phyloP scores from a whole-genome alignment of 2,888 invertebrate species.

The Drosophila buzzatii region DNA sequence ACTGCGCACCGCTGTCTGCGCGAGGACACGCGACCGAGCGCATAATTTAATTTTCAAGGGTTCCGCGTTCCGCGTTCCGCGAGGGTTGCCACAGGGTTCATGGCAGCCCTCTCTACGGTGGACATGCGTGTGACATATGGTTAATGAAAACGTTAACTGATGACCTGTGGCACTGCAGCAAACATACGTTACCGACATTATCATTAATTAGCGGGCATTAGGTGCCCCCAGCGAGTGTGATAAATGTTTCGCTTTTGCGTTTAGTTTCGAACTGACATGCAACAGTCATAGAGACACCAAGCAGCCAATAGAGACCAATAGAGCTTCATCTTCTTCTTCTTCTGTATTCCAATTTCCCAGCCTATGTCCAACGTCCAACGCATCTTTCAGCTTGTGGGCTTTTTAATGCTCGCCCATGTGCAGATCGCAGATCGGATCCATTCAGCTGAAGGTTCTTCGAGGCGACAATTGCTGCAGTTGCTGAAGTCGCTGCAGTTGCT shows the following conservation, averaged over 20 bases:
- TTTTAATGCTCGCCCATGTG: conserved; percentile 69
- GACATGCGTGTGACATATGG: conserved; percentile 80
- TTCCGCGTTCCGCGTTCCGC: conserved; percentile 37
- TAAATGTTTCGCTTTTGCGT: conserved; percentile 38
- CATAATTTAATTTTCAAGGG: conserved; percentile 78
- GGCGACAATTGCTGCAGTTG: conserved; percentile 8
- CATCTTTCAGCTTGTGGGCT: conserved; percentile 67
- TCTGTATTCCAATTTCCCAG: conserved; percentile 9
- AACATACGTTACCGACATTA: conserved; percentile 47
- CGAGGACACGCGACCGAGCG: conserved; percentile 75
- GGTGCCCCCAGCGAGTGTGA: conserved; percentile 31
- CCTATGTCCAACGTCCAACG: conserved; percentile 60
- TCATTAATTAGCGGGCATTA: conserved; percentile 62
- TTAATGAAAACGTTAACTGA: conserved; percentile 80
- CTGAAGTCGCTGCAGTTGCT: conserved; percentile 9
- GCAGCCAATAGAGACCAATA: neutral
- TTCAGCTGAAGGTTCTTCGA: conserved; percentile 29
- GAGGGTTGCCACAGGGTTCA: conserved; percentile 37
- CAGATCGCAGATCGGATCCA: conserved; percentile 26
- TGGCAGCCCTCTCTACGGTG: conserved; percentile 31
- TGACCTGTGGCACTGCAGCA: conserved; percentile 50
- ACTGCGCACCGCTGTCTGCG: conserved; percentile 30
- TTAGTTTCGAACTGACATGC: conserved; percentile 68
- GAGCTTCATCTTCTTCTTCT: neutral
- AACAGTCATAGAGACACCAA: conserved; percentile 48